Evolutionary conservation across 2,888 invertebrate species (phyloP), one percentile per base, ranked within the genome.

Genomic region (Plebejus anna): DNA sequence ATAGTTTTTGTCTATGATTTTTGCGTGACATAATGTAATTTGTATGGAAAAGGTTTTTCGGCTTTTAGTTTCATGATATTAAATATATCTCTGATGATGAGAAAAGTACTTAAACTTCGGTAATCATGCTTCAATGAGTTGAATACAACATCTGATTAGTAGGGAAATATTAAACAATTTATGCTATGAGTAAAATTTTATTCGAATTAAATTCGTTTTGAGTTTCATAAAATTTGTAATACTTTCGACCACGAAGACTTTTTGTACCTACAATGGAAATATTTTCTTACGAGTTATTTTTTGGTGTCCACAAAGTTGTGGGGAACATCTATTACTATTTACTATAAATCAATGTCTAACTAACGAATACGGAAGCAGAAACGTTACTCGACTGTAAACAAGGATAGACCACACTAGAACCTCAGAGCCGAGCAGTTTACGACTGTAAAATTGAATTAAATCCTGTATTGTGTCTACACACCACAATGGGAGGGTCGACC

Each of bases 401-500:
- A 36, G 66, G 13, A 66, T 16, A 32, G 32, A 32, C 66, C 66
- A 32, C 66, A 61, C 61, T 28, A 66, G 66, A 32, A 36, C 32
- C 61, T 66, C 66, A 13, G 13, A 66, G 66, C 32, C 66, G n/a
- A 66, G 66, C 13, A 36, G 66, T 36, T 66, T 47, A 47, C 72
- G 42, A 28, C 1, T 72, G 47, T 72, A 72, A 66, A 47, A 72
- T 73, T 73, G 51, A 73, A 73, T 42, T 66, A 66, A 72, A 73
- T 47, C 73, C 36, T 73, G 28, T 72, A 51, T 73, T 73, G 22
- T 28, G 73, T 55, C 73, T 13, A 73, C 72, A 42, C 13, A 72
- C 72, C 72, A 47, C 72, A 72, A 47, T 73, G 73, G 51, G 32
- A 73, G 51, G 73, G 73, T 55, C 55, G 73, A 73, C 73, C 73